phyloP scores from a whole-genome alignment of 2,888 invertebrate species.

The Drosophila subquinaria region DNA sequence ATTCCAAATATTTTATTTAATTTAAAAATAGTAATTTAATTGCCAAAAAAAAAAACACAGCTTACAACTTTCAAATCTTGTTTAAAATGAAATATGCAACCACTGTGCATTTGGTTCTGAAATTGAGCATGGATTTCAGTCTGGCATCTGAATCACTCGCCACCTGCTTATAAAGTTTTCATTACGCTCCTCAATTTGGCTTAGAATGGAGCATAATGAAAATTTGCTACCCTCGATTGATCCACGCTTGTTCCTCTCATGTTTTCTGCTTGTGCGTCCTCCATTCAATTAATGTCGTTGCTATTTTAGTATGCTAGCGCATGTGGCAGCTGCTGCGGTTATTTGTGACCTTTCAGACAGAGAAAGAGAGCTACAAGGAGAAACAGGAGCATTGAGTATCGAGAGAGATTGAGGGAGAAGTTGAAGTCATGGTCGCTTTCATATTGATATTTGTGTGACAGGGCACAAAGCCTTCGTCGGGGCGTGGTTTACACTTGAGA shows the following conservation, averaged over 20 bases:
- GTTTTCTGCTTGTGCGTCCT: constrained; percentile 22
- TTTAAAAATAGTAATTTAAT: constrained; percentile 1
- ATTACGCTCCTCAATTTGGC: constrained; percentile 44
- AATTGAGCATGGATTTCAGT: not conserved
- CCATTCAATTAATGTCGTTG: constrained; percentile 58
- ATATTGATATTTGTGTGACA: constrained; percentile 77
- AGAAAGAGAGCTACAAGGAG: not conserved
- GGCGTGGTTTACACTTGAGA: constrained; percentile 75
- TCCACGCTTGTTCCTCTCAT: too few species aligned
- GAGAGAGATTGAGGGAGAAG: not conserved
- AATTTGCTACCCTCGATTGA: constrained; percentile 27
- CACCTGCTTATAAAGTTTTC: constrained; percentile 22
- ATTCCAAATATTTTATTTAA: constrained; percentile 5
- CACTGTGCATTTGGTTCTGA: not conserved
- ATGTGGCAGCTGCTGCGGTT: constrained; percentile 60
- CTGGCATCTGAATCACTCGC: not conserved
- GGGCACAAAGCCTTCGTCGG: constrained; percentile 43
- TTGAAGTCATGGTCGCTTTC: constrained; percentile 33
- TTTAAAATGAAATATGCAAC: not conserved
- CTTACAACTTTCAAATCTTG: not conserved
- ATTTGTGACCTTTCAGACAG: constrained; percentile 30
- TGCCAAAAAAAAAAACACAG: not conserved
- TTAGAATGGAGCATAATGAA: constrained; percentile 55
- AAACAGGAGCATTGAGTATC: not conserved
- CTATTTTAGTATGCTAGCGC: constrained; percentile 51